Percentiles rank a stretch among this genome's conserved stretches.
Evolutionary conservation across 2,797 vertebrate species (phyloP).

Genomic region (Octomys mimax): DNA sequence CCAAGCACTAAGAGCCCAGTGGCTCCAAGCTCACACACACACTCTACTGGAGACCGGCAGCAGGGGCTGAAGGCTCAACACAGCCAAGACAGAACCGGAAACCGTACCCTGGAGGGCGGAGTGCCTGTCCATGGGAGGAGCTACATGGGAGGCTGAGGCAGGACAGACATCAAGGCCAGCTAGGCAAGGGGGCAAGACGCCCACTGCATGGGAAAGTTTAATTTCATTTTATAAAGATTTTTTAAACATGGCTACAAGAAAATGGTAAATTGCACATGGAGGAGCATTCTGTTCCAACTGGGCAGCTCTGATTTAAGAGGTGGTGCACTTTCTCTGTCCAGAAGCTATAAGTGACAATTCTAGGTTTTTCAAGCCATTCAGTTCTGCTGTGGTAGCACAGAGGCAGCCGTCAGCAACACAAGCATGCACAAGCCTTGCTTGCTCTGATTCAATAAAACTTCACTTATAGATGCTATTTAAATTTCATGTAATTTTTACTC

Average conservation of each 20-base stretch:
- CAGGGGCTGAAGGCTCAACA: not conserved
- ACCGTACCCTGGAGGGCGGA: not conserved
- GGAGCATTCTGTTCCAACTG: rapidly evolving
- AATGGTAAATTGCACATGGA: rapidly evolving
- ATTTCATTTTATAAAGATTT: not conserved
- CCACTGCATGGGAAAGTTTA: not conserved
- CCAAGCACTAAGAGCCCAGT: rapidly evolving
- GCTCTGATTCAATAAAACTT: not conserved
- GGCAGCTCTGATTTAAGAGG: not conserved
- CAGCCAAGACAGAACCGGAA: not conserved
- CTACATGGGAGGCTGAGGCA: not conserved
- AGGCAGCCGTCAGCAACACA: rapidly evolving
- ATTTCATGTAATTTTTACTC: not conserved
- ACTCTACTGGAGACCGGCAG: rapidly evolving
- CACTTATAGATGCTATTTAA: not conserved
- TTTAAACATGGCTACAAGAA: not conserved
- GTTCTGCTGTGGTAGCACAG: rapidly evolving
- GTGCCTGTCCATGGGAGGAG: too few relatives aligned
- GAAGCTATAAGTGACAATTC: not conserved
- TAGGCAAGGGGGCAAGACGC: not conserved
- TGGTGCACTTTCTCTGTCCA: not conserved
- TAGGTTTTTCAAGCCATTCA: too few relatives aligned
- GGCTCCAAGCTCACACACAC: rapidly evolving
- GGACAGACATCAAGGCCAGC: not conserved
- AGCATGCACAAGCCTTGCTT: rapidly evolving